Evolutionary conservation across 1,140 invertebrate species (phyloP).

Genomic region (Pogonus chalceus): DNA sequence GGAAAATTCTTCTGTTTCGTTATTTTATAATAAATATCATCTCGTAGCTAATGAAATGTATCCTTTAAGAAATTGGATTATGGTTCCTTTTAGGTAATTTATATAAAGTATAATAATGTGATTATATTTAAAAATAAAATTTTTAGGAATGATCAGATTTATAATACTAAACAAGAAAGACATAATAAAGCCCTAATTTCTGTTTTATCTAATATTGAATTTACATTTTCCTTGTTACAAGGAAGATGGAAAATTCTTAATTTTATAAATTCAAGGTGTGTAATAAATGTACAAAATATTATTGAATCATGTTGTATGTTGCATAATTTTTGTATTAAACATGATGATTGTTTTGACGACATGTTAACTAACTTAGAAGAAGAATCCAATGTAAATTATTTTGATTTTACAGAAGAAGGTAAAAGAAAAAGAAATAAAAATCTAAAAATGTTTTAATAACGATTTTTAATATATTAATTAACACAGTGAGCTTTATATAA

Average conservation of each 20-base stretch:
- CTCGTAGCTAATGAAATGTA: not conserved
- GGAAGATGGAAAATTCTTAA: not conserved
- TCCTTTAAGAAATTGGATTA: not conserved
- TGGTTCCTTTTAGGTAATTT: not conserved
- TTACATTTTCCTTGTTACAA: not conserved
- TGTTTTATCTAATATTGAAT: not conserved
- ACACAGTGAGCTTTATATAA: no score
- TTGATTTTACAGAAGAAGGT: not conserved
- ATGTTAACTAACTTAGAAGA: not conserved
- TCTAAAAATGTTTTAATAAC: not conserved
- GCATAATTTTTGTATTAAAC: conserved; percentile 3
- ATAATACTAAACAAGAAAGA: not conserved
- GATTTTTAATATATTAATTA: not conserved
- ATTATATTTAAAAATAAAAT: not conserved
- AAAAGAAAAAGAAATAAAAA: not conserved
- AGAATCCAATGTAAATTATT: not conserved
- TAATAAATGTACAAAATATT: not conserved
- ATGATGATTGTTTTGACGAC: not conserved
- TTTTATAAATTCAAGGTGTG: not conserved
- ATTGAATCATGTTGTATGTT: not conserved
- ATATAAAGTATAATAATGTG: not conserved
- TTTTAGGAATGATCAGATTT: not conserved
- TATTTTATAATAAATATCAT: conserved; percentile 4
- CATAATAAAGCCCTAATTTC: not conserved
- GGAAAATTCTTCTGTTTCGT: not conserved